Base-by-base conservation (phyloP, 2,888 invertebrate genomes). In the Drosophila planitibia region DNA sequence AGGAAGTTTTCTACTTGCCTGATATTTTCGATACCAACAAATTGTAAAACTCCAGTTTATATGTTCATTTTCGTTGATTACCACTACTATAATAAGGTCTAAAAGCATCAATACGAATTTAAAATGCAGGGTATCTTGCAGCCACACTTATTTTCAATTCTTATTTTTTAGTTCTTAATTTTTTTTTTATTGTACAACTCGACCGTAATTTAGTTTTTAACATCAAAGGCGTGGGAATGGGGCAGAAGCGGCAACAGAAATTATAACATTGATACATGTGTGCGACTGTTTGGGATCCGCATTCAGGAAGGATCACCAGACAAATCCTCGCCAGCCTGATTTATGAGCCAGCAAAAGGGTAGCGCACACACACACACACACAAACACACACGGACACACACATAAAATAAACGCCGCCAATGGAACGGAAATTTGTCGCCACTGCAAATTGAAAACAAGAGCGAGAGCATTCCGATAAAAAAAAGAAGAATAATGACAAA, bases 401-500 rank as follows among this genome's bases (percentile, higher is more conserved):
- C 64, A 62, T 67, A 44, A 39, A 51, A 39, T 37, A 30, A 81
- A 85, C 59, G 76, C 79, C 81, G 86, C 76, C 89, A 83, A 82
- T 89, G 87, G 79, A 88, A 86, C 87, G 84, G 84, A 88, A 90
- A 88, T 88, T 90, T 88, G 88, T 91, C 89, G 90, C 90, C 77
- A 76, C 65, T 74, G 76, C 91, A 89, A 90, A 88, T 90, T 88
- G 90, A 79, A 82, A 76, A 71, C 83, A 71, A 70, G 64, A 32
- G 39, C 73, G 25, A 35, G 4, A 65, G 28, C 76, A 9, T 44
- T 39, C 41, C 10, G 30, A 47, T 19, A 37, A 32, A 60, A 47
- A 62, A 53, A 19, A 37, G 16, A 54, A 37, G 30, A 79, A 69
- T 39, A 68, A 69, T 59, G 55, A 65, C 64, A 65, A 72, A 55